Percentiles rank a stretch among this genome's conserved stretches.
phyloP scores from a whole-genome alignment of 2,797 vertebrate genomes.

The Enteromius radiatus region DNA sequence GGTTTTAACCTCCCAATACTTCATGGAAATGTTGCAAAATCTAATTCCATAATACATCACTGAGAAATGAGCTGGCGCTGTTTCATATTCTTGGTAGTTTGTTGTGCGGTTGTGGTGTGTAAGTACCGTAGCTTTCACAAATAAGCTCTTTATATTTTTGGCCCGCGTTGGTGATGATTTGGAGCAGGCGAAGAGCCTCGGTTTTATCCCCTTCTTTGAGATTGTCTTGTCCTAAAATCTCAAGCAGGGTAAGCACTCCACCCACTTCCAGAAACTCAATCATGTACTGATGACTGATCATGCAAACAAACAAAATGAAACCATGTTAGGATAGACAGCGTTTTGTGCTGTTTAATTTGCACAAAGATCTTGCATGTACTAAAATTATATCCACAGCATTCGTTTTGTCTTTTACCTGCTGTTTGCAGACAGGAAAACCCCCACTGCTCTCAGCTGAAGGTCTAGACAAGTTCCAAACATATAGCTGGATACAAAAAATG shows the following conservation, averaged over 20 bases:
- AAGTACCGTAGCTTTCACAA: constrained; percentile 84
- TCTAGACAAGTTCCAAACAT: constrained; percentile 77
- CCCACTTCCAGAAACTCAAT: constrained; percentile 85
- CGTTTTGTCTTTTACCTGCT: constrained; percentile 75
- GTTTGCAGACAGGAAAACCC: constrained; percentile 84
- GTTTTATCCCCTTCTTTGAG: constrained; percentile 79
- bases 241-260: constrained; percentile 81
- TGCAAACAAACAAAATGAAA: constrained; percentile 19
- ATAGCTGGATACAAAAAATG: constrained; percentile 76
- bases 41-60: not conserved
- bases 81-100: not conserved
- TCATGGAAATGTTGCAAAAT: constrained; percentile 9
- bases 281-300: constrained; percentile 80
- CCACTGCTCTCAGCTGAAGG: constrained; percentile 81
- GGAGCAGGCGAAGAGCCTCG: constrained; percentile 80
- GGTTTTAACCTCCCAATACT: constrained; percentile 4
- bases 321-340: not conserved
- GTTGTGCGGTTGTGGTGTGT: not conserved
- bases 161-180: constrained; percentile 75
- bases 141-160: constrained; percentile 87
- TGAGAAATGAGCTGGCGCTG: not conserved
- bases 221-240: constrained; percentile 80
- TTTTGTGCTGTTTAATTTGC: not conserved
- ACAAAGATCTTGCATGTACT: not conserved
- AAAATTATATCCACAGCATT: not conserved